A percentile compares a stretch with the other conserved stretches of the same genome.
Conservation (phyloP, 2,113 vertebrate genomes). For the Nothocercus julius region DNA sequence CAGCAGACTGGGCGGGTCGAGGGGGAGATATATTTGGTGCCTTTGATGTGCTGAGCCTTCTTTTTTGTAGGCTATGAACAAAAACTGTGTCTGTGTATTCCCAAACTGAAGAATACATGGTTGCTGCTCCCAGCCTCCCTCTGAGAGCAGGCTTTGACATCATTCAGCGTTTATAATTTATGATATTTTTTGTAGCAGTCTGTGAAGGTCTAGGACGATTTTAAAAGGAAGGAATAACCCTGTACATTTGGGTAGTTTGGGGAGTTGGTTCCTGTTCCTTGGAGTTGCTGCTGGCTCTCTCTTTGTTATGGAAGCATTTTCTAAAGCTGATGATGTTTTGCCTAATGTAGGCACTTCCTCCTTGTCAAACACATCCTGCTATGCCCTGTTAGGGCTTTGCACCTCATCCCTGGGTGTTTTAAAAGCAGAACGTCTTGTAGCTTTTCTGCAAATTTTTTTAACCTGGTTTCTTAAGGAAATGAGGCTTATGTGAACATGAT, state of each 20-base stretch:
- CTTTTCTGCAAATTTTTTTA: neutral
- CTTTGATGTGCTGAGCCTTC: slow-evolving; percentile 7
- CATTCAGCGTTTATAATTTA: slow-evolving; percentile 65
- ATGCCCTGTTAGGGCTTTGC: slow-evolving; percentile 29
- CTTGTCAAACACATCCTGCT: slow-evolving; percentile 38
- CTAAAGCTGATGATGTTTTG: neutral
- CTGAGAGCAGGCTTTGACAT: slow-evolving; percentile 52
- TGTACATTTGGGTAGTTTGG: neutral
- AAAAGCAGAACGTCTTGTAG: slow-evolving; percentile 43
- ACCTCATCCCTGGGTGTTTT: neutral
- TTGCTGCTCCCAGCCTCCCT: slow-evolving; percentile 9
- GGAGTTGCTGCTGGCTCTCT: neutral
- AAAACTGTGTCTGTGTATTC: slow-evolving; percentile 45
- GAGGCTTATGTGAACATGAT: neutral
- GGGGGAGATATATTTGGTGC: neutral
- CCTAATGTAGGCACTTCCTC: slow-evolving; percentile 17
- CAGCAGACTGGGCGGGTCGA: neutral
- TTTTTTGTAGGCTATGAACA: neutral
- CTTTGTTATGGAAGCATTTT: neutral
- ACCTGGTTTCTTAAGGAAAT: slow-evolving; percentile 54
- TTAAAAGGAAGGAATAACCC: neutral
- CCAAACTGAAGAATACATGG: slow-evolving; percentile 10
- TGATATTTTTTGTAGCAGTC: slow-evolving; percentile 60
- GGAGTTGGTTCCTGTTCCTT: neutral
- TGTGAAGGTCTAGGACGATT: slow-evolving; percentile 16